phyloP scores from a whole-genome alignment of 2,888 invertebrate species.

The Trachelus tabidus region DNA sequence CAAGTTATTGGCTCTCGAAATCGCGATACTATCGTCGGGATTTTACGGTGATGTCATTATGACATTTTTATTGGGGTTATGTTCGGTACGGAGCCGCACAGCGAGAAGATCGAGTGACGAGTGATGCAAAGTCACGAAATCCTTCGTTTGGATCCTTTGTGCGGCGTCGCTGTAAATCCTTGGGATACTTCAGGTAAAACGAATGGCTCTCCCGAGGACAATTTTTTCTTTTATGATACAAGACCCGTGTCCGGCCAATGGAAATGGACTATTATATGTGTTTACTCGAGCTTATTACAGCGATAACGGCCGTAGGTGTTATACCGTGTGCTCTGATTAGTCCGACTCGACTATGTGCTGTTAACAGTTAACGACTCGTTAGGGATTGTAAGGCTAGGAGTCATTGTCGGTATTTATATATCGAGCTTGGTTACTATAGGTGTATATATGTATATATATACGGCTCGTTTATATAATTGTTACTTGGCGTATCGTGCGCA shows the following conservation, averaged over 20 bases:
- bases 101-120: background rate
- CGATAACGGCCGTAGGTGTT: background rate
- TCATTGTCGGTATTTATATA: conserved; percentile 6
- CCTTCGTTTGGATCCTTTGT: background rate
- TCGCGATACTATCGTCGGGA: background rate
- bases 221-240: background rate
- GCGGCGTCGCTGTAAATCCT: background rate
- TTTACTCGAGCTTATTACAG: background rate
- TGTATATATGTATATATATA: background rate
- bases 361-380: conserved; percentile 19
- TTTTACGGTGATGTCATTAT: background rate
- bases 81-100: background rate
- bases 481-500: conserved; percentile 29
- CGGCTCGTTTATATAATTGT: conserved; percentile 32
- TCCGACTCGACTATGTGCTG: conserved; percentile 2
- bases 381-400: conserved; percentile 16
- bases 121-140: background rate
- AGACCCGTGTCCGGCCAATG: background rate
- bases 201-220: background rate
- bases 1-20: background rate
- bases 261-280: background rate
- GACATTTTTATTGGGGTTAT: background rate
- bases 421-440: background rate
- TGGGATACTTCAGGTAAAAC: background rate
- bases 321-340: background rate